Evolutionary conservation across 2,888 invertebrate genomes (phyloP), one percentile per base, ranked within the genome.

Genomic region (Zonitis immaculata): DNA sequence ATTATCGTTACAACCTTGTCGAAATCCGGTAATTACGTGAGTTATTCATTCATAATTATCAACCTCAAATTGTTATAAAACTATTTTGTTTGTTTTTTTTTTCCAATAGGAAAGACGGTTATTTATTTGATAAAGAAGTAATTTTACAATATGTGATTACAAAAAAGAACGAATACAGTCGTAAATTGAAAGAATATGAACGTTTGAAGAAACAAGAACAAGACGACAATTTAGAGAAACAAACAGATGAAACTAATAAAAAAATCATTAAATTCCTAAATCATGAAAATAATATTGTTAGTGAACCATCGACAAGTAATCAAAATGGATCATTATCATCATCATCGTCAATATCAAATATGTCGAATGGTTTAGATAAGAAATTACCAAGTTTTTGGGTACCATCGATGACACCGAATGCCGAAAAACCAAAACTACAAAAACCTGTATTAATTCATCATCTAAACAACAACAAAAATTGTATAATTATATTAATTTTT

Each of bases 321-420:
- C 55, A 57, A 54, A 53, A 66, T 9, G 56, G 56, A 18, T 61
- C 66, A n/a, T 59, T 59, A 3, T 82, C 83, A 0, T 81, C 89
- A 44, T 88, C 87, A 2, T 59, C 61, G 2, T 82, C 83, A 0
- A 81, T 89, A 44, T 88, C 87, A 2, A 90, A 90, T 66, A 89
- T 89, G 87, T 78, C 79, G 7, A 79, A 80, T 53, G 89, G 87
- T 0, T 83, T 86, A 67, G 87, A 91, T 52, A 91, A 91, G 70
- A 78, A 87, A 59, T 76, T 97, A 42, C 96, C 97, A 0, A 95
- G 95, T 76, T 98, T 96, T 75, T 98, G 98, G 98, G 82, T 98
- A 51, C 98, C 99, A 0, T 89, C 91, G 0, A 87, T 95, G 73
- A 88, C 95, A 8, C 96, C 96, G 0, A 86, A 89, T 70, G 91